Percentiles rank a stretch among this genome's conserved stretches.
Conservation (phyloP, 2,113 vertebrate species). For the Hypocryptadius cinnamomeus region DNA sequence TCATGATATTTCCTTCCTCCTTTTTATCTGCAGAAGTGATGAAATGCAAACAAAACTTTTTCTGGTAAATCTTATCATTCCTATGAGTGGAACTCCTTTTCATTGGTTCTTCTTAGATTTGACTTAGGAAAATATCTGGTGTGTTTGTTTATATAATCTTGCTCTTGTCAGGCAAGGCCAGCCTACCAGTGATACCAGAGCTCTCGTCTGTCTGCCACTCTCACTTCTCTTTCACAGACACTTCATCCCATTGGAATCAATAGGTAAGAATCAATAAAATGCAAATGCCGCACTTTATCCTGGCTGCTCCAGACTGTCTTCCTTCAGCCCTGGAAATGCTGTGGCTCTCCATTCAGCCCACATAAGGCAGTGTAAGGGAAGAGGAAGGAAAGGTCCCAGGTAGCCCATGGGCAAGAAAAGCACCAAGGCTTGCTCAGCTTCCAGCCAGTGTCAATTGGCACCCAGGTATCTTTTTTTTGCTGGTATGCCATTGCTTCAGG, state of each 20-base stretch:
- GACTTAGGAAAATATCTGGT: background rate
- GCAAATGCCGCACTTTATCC: slow-evolving; percentile 57
- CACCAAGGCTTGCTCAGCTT: background rate
- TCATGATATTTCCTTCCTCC: background rate
- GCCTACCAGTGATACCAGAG: background rate
- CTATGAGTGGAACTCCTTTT: background rate
- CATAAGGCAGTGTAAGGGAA: background rate
- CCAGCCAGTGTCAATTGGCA: rapidly evolving
- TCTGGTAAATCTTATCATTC: background rate
- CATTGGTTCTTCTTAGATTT: background rate
- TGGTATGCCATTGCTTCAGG: background rate
- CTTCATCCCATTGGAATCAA: slow-evolving; percentile 62
- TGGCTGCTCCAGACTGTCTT: slow-evolving; percentile 13
- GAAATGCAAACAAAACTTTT: background rate
- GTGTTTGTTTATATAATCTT: background rate
- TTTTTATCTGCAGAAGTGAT: background rate
- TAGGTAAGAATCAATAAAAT: slow-evolving; percentile 67
- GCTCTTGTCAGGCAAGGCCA: background rate
- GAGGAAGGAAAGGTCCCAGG: background rate
- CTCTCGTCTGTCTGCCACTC: slow-evolving; percentile 23
- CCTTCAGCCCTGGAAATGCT: slow-evolving; percentile 11
- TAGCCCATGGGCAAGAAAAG: background rate
- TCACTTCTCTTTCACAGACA: slow-evolving; percentile 42
- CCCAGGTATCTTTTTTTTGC: background rate
- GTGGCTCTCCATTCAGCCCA: background rate